Percentiles rank a stretch among this genome's conserved stretches.
Evolutionary conservation across 1,140 invertebrate genomes (phyloP).

Genomic region (Drosophila lowei): DNA sequence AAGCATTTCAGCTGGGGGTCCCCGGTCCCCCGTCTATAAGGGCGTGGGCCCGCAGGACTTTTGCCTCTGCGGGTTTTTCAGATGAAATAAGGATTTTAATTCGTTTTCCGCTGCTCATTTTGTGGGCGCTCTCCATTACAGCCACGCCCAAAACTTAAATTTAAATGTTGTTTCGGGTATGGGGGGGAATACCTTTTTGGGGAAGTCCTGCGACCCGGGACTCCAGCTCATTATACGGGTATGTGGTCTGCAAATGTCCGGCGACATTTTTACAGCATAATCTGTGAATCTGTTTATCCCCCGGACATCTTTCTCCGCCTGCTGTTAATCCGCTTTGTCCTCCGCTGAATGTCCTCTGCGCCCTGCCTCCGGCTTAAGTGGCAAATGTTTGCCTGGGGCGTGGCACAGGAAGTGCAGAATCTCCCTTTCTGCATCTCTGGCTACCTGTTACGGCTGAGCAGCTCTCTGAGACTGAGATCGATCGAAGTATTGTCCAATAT

Average conservation of each 20-base stretch:
- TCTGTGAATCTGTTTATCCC: slow-evolving; percentile 43
- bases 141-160: slow-evolving; percentile 59
- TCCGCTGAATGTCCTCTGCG: not conserved
- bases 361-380: slow-evolving; percentile 51
- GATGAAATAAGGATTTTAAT: slow-evolving; percentile 25
- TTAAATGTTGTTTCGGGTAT: slow-evolving; percentile 33
- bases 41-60: slow-evolving; percentile 64
- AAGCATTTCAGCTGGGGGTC: slow-evolving; percentile 21
- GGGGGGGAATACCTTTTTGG: slow-evolving; percentile 20
- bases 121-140: slow-evolving; percentile 55
- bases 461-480: slow-evolving; percentile 3
- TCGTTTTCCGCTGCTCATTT: slow-evolving; percentile 32
- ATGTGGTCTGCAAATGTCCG: slow-evolving; percentile 36
- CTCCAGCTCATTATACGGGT: slow-evolving; percentile 5
- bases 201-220: slow-evolving; percentile 1
- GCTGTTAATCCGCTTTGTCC: slow-evolving; percentile 61
- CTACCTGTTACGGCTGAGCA: slow-evolving; percentile 23
- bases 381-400: slow-evolving; percentile 64
- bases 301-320: slow-evolving; percentile 20
- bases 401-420: slow-evolving; percentile 72
- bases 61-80: slow-evolving; percentile 67
- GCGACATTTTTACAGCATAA: slow-evolving; percentile 71
- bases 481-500: not conserved
- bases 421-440: not conserved
- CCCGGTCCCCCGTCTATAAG: slow-evolving; percentile 16